phyloP scores from a whole-genome alignment of 1,140 invertebrate species.

The Rhynchophorus ferrugineus region DNA sequence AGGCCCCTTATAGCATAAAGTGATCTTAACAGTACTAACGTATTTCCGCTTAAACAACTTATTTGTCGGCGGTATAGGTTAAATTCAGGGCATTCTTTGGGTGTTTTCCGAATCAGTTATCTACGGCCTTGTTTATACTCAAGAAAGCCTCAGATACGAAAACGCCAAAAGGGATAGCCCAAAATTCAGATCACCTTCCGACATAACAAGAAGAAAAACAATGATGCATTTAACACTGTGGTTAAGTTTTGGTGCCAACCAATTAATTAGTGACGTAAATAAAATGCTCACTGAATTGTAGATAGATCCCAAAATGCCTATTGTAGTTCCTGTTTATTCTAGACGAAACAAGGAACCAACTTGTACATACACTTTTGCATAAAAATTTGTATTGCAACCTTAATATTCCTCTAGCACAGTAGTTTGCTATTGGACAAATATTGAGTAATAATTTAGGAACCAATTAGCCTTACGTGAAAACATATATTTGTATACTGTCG shows the following conservation, averaged over 20 bases:
- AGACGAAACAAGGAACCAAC: constrained; percentile 8
- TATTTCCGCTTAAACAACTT: too few species aligned
- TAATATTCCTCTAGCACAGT: constrained; percentile 20
- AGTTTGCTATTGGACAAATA: constrained; percentile 11
- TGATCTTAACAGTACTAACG: too few species aligned
- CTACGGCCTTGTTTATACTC: too few species aligned
- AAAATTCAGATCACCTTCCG: too few species aligned
- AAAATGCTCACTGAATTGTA: constrained; percentile 36
- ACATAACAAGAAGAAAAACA: too few species aligned
- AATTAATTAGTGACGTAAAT: constrained; percentile 26
- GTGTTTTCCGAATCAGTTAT: too few species aligned
- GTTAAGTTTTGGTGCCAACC: constrained; percentile 31
- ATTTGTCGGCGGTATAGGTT: too few species aligned
- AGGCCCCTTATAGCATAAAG: too few species aligned
- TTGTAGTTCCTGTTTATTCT: constrained; percentile 22
- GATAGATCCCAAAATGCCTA: constrained; percentile 29
- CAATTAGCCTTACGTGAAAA: background rate
- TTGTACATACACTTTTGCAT: constrained; percentile 24
- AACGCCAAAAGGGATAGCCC: too few species aligned
- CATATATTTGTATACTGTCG: constrained; percentile 1
- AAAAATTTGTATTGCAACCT: constrained; percentile 22
- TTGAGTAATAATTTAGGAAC: background rate
- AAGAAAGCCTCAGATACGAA: too few species aligned
- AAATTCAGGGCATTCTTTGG: too few species aligned
- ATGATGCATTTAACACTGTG: constrained; percentile 21